A percentile compares a stretch with the other conserved stretches of the same genome.
phyloP scores from a whole-genome alignment of 2,797 vertebrate species.

The Tenualosa thibaudeaui region DNA sequence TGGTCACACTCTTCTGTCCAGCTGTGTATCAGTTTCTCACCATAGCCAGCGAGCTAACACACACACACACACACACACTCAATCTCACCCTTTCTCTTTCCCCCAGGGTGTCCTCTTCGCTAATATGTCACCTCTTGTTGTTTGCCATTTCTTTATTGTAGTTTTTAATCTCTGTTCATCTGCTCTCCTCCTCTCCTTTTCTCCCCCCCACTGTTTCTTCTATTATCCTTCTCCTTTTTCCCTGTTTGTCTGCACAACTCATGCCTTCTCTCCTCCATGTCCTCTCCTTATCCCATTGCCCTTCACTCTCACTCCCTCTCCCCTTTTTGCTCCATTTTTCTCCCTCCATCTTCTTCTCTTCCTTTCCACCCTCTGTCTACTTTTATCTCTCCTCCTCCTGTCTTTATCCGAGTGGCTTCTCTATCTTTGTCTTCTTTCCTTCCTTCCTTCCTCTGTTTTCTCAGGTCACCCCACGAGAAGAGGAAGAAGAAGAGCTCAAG shows the following conservation, averaged over 20 bases:
- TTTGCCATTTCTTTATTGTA: background rate
- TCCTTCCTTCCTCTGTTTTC: background rate
- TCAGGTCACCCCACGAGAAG: conserved; percentile 83
- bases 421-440: background rate
- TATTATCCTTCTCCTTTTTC: background rate
- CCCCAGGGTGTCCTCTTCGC: background rate
- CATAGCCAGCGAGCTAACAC: background rate
- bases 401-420: background rate
- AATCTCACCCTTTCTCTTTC: conserved; percentile 9
- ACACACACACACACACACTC: background rate
- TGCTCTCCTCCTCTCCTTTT: background rate
- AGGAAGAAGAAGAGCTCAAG: conserved; percentile 78
- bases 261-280: background rate
- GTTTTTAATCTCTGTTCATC: conserved; percentile 9
- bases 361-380: background rate
- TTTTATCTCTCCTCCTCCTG: background rate
- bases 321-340: background rate
- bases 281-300: background rate
- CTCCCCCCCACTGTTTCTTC: conserved; percentile 2
- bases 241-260: background rate
- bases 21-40: background rate
- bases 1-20: background rate
- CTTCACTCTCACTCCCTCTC: background rate
- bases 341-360: background rate
- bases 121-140: conserved; percentile 5